A percentile compares a stretch with the other conserved stretches of the same genome.
phyloP scores from a whole-genome alignment of 2,113 vertebrate genomes.

The Rafetus swinhoei region DNA sequence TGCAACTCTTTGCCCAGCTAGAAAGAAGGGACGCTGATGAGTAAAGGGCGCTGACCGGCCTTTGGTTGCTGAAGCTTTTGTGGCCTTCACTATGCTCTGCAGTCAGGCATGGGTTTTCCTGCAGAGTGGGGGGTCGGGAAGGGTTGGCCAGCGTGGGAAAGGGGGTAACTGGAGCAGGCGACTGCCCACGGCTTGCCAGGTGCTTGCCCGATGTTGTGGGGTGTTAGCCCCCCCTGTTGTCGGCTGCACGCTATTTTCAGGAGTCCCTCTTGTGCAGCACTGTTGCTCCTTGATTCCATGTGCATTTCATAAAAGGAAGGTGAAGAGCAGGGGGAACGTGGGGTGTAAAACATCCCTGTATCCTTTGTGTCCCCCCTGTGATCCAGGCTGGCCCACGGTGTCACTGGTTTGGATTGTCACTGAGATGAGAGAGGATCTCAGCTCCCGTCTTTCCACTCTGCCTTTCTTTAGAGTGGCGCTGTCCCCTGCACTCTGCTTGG shows the following conservation, averaged over 20 bases:
- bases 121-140: no score
- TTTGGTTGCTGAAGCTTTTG: not conserved
- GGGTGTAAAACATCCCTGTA: not conserved
- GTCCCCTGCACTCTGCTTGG: not conserved
- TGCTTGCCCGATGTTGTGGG: not conserved
- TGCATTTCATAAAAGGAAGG: not conserved
- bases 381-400: not conserved
- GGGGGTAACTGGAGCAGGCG: not conserved
- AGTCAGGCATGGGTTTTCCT: no score
- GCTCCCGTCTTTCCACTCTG: not conserved
- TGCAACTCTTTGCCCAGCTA: accelerated
- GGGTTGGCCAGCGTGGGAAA: not conserved
- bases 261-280: not conserved
- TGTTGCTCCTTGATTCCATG: not conserved
- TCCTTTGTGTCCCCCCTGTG: accelerated
- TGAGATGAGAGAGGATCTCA: not conserved
- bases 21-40: not conserved
- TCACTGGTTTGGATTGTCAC: accelerated
- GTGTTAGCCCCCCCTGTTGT: not conserved
- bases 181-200: not conserved
- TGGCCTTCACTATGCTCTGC: not conserved
- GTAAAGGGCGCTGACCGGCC: not conserved
- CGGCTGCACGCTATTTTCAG: not conserved
- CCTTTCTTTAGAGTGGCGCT: not conserved
- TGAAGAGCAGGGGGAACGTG: not conserved